phyloP scores from a whole-genome alignment of 2,113 vertebrate genomes.

The Oryzias curvinotus region DNA sequence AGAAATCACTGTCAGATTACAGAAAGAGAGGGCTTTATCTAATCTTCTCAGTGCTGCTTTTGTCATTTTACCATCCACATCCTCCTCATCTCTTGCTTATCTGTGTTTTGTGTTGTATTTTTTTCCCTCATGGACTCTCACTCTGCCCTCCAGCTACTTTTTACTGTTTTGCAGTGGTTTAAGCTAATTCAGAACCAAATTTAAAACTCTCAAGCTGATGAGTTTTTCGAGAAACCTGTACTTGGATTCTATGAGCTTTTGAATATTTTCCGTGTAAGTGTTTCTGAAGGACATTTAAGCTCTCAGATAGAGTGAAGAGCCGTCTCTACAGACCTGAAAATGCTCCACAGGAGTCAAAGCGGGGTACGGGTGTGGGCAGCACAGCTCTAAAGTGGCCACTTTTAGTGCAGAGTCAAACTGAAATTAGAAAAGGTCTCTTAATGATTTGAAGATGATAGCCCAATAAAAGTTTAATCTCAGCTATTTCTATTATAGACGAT shows the following conservation, averaged over 20 bases:
- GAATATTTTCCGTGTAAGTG: slow-evolving; percentile 18
- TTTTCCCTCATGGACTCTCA: slow-evolving; percentile 53
- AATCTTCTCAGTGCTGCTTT: slow-evolving; percentile 16
- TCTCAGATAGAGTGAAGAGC: slow-evolving; percentile 26
- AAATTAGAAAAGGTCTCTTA: background rate
- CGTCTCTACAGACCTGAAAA: slow-evolving; percentile 5
- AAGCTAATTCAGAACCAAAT: slow-evolving; percentile 63
- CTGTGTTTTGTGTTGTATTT: slow-evolving; percentile 18
- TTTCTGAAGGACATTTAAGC: slow-evolving; percentile 39
- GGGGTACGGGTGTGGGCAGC: slow-evolving; percentile 8
- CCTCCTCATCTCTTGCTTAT: slow-evolving; percentile 16
- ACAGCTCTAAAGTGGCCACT: slow-evolving; percentile 14
- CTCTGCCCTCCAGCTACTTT: slow-evolving; percentile 56
- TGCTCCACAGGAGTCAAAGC: slow-evolving; percentile 12
- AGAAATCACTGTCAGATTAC: slow-evolving; percentile 29
- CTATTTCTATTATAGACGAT: background rate
- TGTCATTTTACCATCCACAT: slow-evolving; percentile 23
- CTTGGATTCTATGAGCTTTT: slow-evolving; percentile 36
- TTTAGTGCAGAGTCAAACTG: background rate
- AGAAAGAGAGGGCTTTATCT: slow-evolving; percentile 34
- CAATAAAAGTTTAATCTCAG: background rate
- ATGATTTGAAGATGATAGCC: background rate
- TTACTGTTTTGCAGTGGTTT: slow-evolving; percentile 54
- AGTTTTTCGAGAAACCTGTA: slow-evolving; percentile 55
- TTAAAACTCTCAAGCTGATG: slow-evolving; percentile 55